Percentiles rank a stretch among this genome's conserved stretches.
These are phyloP conservation scores for Ptychoptera albimana DNA, from an alignment of 2,888 invertebrate genomes.

Conservation along the genomic window DNA sequence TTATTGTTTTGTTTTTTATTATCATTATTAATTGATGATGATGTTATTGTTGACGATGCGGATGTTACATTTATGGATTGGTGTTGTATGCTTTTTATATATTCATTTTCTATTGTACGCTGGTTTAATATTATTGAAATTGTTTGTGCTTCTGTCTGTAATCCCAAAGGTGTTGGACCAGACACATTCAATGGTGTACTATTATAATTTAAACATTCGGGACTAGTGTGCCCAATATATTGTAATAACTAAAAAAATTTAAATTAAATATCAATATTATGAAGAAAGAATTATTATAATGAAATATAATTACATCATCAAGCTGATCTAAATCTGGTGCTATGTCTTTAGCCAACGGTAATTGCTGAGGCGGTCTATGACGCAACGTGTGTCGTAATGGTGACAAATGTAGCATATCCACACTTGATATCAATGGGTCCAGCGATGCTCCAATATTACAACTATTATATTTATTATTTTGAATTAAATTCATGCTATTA, in stretches of 20 bases:
- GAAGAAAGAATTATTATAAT: background rate
- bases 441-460: constrained; percentile 11
- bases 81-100: constrained; percentile 31
- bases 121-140: constrained; percentile 75
- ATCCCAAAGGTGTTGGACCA: constrained; percentile 53
- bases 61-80: constrained; percentile 7
- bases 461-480: constrained; percentile 8
- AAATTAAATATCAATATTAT: constrained; percentile 6
- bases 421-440: constrained; percentile 29
- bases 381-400: constrained; percentile 54
- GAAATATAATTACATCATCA: constrained; percentile 56
- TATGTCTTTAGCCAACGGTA: constrained; percentile 67
- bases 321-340: constrained; percentile 82
- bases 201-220: constrained; percentile 58
- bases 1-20: background rate
- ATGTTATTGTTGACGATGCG: constrained; percentile 1
- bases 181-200: constrained; percentile 65
- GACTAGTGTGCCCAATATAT: constrained; percentile 82
- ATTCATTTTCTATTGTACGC: constrained; percentile 67
- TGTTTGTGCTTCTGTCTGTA: constrained; percentile 66
- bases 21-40: background rate
- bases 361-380: constrained; percentile 53
- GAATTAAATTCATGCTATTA: background rate
- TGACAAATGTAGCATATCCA: constrained; percentile 30
- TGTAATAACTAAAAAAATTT: constrained; percentile 49